phyloP scores from a whole-genome alignment of 2,888 invertebrate genomes.

The Philereme vetulata region DNA sequence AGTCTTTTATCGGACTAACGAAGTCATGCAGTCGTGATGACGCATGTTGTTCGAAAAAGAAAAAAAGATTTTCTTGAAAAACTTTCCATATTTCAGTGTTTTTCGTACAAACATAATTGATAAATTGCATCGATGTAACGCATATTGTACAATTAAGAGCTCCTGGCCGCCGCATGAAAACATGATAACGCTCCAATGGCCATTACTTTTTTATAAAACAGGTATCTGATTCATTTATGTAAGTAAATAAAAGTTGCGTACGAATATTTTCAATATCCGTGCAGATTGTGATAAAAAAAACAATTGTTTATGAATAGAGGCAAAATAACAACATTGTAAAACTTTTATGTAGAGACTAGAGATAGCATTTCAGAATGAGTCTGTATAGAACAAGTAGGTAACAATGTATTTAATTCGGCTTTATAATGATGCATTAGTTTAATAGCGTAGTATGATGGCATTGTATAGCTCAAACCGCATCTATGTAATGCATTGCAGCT shows the following conservation, averaged over 20 bases:
- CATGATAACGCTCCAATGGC: background rate
- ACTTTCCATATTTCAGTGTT: background rate
- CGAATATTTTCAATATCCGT: conserved; percentile 3
- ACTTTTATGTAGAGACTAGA: background rate
- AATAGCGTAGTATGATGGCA: conserved; percentile 57
- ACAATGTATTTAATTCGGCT: conserved; percentile 60
- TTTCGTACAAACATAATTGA: conserved; percentile 29
- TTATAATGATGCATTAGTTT: conserved; percentile 68
- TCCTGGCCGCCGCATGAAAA: conserved; percentile 14
- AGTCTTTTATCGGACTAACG: conserved; percentile 51
- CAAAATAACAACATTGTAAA: conserved; percentile 8
- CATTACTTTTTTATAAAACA: conserved; percentile 7
- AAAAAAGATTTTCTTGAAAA: background rate
- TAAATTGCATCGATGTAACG: conserved; percentile 27
- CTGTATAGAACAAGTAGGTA: conserved; percentile 27
- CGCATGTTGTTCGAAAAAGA: conserved; percentile 20
- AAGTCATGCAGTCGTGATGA: conserved; percentile 35
- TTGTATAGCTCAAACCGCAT: conserved; percentile 42
- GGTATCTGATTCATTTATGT: conserved; percentile 5
- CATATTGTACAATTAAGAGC: conserved; percentile 26
- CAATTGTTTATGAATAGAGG: background rate
- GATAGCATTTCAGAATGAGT: conserved; percentile 6
- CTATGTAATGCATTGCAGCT: conserved; percentile 48
- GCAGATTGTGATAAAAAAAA: background rate
- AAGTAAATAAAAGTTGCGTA: conserved; percentile 4